Base-by-base conservation (phyloP, 1,140 invertebrate species). In the Paracyclopina nana region DNA sequence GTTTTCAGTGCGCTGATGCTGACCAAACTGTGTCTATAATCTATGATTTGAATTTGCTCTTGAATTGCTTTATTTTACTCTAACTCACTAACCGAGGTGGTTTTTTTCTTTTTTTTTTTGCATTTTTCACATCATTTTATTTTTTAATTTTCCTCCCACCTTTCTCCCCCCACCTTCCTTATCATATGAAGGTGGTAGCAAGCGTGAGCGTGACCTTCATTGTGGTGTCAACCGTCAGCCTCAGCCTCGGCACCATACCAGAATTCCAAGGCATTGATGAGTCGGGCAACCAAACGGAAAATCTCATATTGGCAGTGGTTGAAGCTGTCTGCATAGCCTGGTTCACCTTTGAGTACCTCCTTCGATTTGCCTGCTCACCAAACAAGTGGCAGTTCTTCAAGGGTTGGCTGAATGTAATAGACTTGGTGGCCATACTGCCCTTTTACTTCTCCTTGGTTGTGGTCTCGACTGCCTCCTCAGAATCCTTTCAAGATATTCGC, bases 311-410 rank as follows among this genome's bases (percentile, higher is more conserved):
- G 66, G 82, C 83, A 59, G 84, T 88, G 77, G 83, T 94, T 60
- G 94, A 99, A 70, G 90, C 90, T 53, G 84, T 97, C 57, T 99
- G 94, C 74, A 98, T 99, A 66, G 88, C 91, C 55, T 99, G 95
- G 90, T 99, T 98, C 70, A 97, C 92, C 40, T 72, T 97, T 59
- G 94, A 99, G 70, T 98, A 98, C 71, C 74, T 96, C 62, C 75
- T 97, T 58, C 54, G 62, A 18, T 54, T 61, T 11, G 16, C 54
- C 25, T 55, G 56, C 3, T 55, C 55, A 3, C 58, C 59, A 0
- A 56, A 56, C 30, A 59, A 62, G 46, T 54, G 55, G 38, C 54
- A 57, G 40, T 63, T 63, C 49, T 46, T 62, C 18, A 54, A 52
- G 18, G 58, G 58, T 22, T 48, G 57, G 14, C 55, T 64, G 41